These are phyloP conservation scores for Melinaea menophilus DNA, from an alignment of 2,888 invertebrate genomes.

Conservation along the genomic window DNA sequence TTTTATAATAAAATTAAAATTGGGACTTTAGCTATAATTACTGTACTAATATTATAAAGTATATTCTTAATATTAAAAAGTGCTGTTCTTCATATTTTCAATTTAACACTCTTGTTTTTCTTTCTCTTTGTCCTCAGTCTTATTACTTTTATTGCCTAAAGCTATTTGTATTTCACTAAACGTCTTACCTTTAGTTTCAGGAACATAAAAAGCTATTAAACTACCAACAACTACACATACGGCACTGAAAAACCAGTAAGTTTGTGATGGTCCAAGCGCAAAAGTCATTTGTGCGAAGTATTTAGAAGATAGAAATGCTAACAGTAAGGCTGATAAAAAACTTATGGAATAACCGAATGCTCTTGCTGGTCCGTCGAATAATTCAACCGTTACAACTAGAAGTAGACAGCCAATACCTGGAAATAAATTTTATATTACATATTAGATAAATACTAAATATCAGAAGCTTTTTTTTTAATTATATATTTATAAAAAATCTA, in stretches of 20 bases:
- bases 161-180: slow-evolving; percentile 1
- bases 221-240: not conserved
- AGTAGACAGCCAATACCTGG: not conserved
- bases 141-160: not conserved
- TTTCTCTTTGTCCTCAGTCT: not conserved
- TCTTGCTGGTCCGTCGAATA: slow-evolving; percentile 1
- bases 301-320: not conserved
- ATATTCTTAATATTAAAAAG: too few relatives aligned
- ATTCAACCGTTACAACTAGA: not conserved
- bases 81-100: too few relatives aligned
- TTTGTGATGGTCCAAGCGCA: not conserved
- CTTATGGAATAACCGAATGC: not conserved
- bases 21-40: too few relatives aligned
- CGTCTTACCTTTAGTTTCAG: slow-evolving; percentile 1
- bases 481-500: too few relatives aligned
- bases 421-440: too few relatives aligned
- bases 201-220: not conserved
- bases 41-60: too few relatives aligned
- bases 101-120: too few relatives aligned
- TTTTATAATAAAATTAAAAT: too few relatives aligned
- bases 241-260: not conserved
- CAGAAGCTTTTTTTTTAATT: too few relatives aligned
- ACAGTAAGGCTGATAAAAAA: not conserved
- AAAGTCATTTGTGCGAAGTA: not conserved
- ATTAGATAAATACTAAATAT: too few relatives aligned